Conservation (phyloP, 2,888 invertebrate species). For the Pelosia muscerda region DNA sequence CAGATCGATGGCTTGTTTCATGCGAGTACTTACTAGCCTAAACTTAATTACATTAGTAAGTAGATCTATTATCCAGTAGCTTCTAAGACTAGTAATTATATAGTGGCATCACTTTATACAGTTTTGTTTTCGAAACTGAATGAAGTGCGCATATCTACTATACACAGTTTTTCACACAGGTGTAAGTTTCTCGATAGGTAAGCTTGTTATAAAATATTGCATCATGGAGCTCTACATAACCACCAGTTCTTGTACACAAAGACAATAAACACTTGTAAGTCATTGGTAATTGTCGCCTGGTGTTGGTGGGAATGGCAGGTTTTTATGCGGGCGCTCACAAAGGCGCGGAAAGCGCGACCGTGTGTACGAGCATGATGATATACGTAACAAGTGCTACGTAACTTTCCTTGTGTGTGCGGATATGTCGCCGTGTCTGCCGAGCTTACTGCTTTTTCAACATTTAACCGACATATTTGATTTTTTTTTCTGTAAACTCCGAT, state of each 20-base stretch:
- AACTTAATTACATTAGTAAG: no score
- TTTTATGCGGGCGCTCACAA: slow-evolving; percentile 68
- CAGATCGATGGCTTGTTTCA: no score
- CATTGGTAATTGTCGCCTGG: slow-evolving; percentile 70
- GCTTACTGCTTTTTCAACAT: slow-evolving; percentile 38
- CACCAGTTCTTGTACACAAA: slow-evolving; percentile 63
- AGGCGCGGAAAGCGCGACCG: slow-evolving; percentile 68
- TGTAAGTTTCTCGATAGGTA: slow-evolving; percentile 47
- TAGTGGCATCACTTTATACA: no score
- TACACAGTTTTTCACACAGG: slow-evolving; percentile 50
- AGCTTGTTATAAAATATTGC: slow-evolving; percentile 62
- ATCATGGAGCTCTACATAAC: slow-evolving; percentile 68
- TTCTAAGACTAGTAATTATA: no score
- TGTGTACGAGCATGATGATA: slow-evolving; percentile 56
- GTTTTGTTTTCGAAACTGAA: not conserved
- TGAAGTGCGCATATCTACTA: slow-evolving; percentile 42
- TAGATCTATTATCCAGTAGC: no score
- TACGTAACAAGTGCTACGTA: slow-evolving; percentile 70
- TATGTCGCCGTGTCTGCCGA: slow-evolving; percentile 41
- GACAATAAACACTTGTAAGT: slow-evolving; percentile 78
- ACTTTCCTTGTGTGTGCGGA: slow-evolving; percentile 70
- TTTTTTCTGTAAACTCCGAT: slow-evolving; percentile 6
- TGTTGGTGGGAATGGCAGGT: slow-evolving; percentile 73
- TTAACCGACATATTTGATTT: slow-evolving; percentile 3
- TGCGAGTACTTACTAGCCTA: no score